Conservation (phyloP, 2,113 vertebrate genomes). For the Stigmatopora argus region DNA sequence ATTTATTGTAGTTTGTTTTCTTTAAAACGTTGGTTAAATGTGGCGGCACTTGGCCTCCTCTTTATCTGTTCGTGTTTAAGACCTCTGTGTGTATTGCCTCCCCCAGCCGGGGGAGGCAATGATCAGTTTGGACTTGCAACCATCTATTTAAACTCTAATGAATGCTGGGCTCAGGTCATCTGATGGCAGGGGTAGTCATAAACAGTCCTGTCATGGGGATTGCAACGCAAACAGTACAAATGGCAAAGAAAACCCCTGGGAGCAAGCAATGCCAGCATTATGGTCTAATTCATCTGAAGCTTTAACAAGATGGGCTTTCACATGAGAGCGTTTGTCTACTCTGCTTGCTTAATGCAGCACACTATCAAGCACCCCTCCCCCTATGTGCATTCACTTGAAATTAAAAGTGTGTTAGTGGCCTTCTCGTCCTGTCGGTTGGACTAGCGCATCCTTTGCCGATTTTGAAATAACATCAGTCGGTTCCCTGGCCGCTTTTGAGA, state of each 20-base stretch:
- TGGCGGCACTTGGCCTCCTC: constrained; percentile 49
- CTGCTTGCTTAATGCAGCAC: constrained; percentile 24
- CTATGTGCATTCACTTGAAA: constrained; percentile 14
- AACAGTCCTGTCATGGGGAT: constrained; percentile 66
- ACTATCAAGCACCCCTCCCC: constrained; percentile 18
- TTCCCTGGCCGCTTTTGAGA: constrained; percentile 29
- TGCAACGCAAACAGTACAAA: constrained; percentile 57
- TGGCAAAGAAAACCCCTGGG: constrained; percentile 59
- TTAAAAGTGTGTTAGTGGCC: neutral
- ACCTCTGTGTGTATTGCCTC: constrained; percentile 46
- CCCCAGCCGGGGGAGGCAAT: constrained; percentile 44
- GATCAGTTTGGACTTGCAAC: constrained; percentile 62
- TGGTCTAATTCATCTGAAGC: constrained; percentile 53
- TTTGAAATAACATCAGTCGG: constrained; percentile 26
- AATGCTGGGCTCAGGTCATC: constrained; percentile 58
- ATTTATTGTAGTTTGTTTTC: neutral
- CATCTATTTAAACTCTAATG: constrained; percentile 71
- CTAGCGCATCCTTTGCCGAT: constrained; percentile 17
- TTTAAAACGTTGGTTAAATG: neutral
- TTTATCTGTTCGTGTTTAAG: constrained; percentile 49
- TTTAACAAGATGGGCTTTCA: constrained; percentile 39
- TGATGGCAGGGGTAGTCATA: constrained; percentile 57
- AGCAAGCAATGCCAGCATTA: constrained; percentile 52
- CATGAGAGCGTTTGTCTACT: constrained; percentile 35
- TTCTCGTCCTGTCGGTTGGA: constrained; percentile 27